Base-by-base conservation (phyloP, 2,888 invertebrate species). In the Acanthosoma haemorrhoidale region DNA sequence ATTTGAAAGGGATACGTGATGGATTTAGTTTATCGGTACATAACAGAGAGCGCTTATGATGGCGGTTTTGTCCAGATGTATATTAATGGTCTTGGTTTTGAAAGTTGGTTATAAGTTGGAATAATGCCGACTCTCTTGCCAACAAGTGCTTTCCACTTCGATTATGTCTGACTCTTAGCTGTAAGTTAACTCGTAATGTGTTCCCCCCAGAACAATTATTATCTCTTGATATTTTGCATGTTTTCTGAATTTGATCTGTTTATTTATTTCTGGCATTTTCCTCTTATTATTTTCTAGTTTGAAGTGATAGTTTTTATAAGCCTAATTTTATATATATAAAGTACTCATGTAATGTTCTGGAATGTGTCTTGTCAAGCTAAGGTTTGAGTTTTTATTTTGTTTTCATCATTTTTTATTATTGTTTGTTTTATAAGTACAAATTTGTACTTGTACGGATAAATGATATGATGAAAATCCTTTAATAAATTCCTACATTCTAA, bases 41-140 rank as follows among this genome's bases (percentile, higher is more conserved):
- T 21, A 18, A 29, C 25, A 68, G 68, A 68, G 58, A 38, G 68
- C 68, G 68, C 68, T 59, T 68, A 16, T 68, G 68, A 68, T 68
- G 68, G 68, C 59, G 68, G 68, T 67, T 57, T 67, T 67, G 67
- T 67, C 32, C 16, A 67, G 67, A 67, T 67, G 51, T 67, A 67
- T 67, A 67, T 32, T 67, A 18, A 31, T 18, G 34, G 32, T 67
- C 29, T 57, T 21, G 43, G 51, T 21, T 67, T 67, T 67, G 21
- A 67, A 67, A n/a, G 16, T 9, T 67, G 31, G 51, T 51, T 29
- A 34, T 67, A 67, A 21, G 13, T 67, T 51, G 39, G 38, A 43
- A 16, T 34, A 18, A 34, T 67, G 31, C 25, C 25, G 51, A 25
- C n/a, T 51, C 11, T 5, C 29, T 3, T 51, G 13, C 1, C 18